Evolutionary conservation across 2,113 vertebrate species (phyloP).

Genomic region (Chamaetylas fuelleborni): DNA sequence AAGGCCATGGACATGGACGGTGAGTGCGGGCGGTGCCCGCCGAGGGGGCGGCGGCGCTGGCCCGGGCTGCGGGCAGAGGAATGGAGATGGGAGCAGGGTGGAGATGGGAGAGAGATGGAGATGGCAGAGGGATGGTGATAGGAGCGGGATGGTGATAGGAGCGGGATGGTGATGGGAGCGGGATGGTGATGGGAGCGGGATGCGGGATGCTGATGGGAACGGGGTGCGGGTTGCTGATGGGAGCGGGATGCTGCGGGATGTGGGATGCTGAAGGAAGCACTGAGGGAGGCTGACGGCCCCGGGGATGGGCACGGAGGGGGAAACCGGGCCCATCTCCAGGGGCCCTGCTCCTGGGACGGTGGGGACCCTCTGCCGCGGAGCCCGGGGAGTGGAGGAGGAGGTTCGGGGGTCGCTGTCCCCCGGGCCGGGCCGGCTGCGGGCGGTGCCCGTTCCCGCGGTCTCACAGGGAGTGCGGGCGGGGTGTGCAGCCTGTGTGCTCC

Average conservation of each 20-base stretch:
- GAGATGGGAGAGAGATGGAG: too few relatives aligned
- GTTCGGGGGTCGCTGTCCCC: accelerated
- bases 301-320: neutral
- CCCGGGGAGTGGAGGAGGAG: neutral
- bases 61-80: neutral
- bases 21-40: neutral
- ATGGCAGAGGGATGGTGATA: too few relatives aligned
- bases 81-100: too few relatives aligned
- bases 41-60: neutral
- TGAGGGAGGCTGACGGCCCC: neutral
- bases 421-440: neutral
- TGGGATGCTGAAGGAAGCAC: too few relatives aligned
- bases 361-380: neutral
- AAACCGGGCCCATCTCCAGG: neutral
- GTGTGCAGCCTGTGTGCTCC: neutral
- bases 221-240: too few relatives aligned
- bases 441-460: neutral
- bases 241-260: neutral
- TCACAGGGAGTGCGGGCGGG: accelerated
- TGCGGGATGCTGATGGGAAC: too few relatives aligned
- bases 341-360: neutral
- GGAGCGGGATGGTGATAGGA: too few relatives aligned
- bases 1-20: neutral
- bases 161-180: too few relatives aligned
- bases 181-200: too few relatives aligned